Evolutionary conservation across 2,888 invertebrate genomes (phyloP).

Genomic region (Aproaerema taeniolella): DNA sequence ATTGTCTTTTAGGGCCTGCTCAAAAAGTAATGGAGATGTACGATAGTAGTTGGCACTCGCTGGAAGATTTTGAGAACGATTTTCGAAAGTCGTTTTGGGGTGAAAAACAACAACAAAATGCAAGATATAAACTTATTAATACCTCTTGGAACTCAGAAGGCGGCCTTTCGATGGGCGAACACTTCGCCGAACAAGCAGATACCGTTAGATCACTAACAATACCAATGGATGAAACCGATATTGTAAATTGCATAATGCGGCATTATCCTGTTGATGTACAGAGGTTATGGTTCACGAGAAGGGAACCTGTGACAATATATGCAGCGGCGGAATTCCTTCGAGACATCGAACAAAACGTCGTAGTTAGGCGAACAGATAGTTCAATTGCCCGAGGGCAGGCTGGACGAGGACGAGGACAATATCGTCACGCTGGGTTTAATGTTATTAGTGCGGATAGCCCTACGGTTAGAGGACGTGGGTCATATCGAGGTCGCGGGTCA

Average conservation of each 20-base stretch:
- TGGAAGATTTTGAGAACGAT: neutral
- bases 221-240: neutral
- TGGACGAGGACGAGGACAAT: no score
- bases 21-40: neutral
- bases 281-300: neutral
- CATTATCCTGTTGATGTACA: neutral
- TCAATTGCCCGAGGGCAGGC: no score
- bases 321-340: neutral
- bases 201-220: neutral
- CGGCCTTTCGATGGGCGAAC: neutral
- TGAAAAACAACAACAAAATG: neutral
- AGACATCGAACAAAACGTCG: neutral
- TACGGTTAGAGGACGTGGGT: no score
- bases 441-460: no score
- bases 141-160: neutral
- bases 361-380: no score
- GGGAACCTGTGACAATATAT: neutral
- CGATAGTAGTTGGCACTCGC: neutral
- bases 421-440: no score
- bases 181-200: neutral
- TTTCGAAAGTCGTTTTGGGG: neutral
- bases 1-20: neutral
- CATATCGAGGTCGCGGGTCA: no score
- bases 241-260: neutral
- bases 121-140: neutral